Evolutionary conservation across 2,113 vertebrate species (phyloP).

Genomic region (Pachyramphus minor): DNA sequence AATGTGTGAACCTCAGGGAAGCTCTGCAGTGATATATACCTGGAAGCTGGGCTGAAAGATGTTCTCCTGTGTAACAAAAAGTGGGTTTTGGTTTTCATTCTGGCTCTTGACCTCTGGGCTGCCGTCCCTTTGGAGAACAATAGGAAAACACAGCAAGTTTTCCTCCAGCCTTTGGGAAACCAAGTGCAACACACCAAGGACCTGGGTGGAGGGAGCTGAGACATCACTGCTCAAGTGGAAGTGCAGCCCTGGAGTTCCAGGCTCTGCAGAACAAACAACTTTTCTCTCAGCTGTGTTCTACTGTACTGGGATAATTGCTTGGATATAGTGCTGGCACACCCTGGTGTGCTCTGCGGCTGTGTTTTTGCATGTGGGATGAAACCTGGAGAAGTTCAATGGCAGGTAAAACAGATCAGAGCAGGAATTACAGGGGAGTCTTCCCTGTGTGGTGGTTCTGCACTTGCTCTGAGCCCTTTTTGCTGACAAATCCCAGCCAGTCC

Average conservation of each 20-base stretch:
- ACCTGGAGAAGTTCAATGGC: neutral
- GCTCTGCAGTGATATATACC: accelerated
- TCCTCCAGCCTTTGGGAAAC: neutral
- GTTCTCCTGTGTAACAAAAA: neutral
- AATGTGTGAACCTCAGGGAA: neutral
- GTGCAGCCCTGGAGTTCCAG: neutral
- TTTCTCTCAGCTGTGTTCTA: neutral
- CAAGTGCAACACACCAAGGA: neutral
- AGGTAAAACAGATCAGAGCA: neutral
- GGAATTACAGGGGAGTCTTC: neutral
- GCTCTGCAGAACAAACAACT: neutral
- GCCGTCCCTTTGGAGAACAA: neutral
- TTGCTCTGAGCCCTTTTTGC: neutral
- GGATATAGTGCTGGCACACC: neutral
- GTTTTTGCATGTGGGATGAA: neutral
- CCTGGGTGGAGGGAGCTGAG: accelerated
- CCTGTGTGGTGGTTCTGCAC: neutral
- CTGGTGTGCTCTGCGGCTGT: neutral
- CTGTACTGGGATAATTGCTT: no score
- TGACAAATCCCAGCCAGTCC: neutral
- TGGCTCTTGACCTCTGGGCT: neutral
- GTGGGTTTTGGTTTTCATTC: neutral
- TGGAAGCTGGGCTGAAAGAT: neutral
- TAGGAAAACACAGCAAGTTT: neutral
- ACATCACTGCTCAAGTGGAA: neutral